These are phyloP conservation scores for Eulithis testata DNA, from an alignment of 2,888 invertebrate genomes.

Conservation along the genomic window DNA sequence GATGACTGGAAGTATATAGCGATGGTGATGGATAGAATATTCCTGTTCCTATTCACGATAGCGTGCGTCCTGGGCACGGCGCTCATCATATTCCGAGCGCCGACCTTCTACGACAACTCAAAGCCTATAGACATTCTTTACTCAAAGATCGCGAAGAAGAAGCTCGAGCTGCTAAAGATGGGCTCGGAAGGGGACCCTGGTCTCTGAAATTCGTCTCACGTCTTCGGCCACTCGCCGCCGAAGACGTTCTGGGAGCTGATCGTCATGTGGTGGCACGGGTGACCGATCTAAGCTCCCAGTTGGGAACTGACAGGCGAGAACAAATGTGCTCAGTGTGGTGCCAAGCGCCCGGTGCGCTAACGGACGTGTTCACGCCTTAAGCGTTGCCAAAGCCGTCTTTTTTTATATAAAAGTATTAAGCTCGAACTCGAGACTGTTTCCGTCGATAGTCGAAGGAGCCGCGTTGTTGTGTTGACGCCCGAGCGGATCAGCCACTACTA, in stretches of 20 bases:
- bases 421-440: slow-evolving; percentile 73
- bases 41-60: slow-evolving; percentile 97
- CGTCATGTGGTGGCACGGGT: slow-evolving; percentile 85
- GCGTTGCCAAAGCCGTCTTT: slow-evolving; percentile 79
- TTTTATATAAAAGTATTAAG: slow-evolving; percentile 65
- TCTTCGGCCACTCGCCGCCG: slow-evolving; percentile 89
- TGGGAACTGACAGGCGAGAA: slow-evolving; percentile 77
- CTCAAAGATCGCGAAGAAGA: slow-evolving; percentile 96
- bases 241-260: slow-evolving; percentile 86
- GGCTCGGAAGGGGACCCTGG: slow-evolving; percentile 89
- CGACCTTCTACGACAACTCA: slow-evolving; percentile 95
- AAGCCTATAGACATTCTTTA: slow-evolving; percentile 95
- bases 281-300: slow-evolving; percentile 77
- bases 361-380: slow-evolving; percentile 70
- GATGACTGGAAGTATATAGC: slow-evolving; percentile 99
- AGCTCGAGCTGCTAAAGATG: slow-evolving; percentile 94
- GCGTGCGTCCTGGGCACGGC: slow-evolving; percentile 96
- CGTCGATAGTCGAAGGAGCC: slow-evolving; percentile 70
- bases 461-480: slow-evolving; percentile 68
- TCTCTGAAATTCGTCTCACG: slow-evolving; percentile 88
- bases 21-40: slow-evolving; percentile 98
- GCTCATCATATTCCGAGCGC: slow-evolving; percentile 94
- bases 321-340: slow-evolving; percentile 80
- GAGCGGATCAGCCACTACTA: slow-evolving; percentile 70
- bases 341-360: slow-evolving; percentile 74